phyloP scores from a whole-genome alignment of 2,888 invertebrate species.

The Pseudanteris insignis region DNA sequence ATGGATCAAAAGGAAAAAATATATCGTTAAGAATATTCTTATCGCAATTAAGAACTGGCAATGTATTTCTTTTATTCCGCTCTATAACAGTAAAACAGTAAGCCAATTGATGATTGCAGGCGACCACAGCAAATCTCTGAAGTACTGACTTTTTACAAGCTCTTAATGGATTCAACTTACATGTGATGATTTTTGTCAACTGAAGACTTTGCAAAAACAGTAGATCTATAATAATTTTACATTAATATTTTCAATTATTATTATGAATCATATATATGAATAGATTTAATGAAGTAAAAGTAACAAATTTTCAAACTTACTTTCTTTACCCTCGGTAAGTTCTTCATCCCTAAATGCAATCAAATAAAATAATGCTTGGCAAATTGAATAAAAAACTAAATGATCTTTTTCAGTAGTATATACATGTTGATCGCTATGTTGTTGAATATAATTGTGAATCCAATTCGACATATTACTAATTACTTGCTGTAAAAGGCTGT shows the following conservation, averaged over 20 bases:
- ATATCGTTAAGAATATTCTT: slow-evolving; percentile 70
- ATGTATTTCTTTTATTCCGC: slow-evolving; percentile 75
- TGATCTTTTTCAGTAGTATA: slow-evolving; percentile 77
- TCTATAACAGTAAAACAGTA: slow-evolving; percentile 93
- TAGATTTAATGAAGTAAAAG: no score
- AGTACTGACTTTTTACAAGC: slow-evolving; percentile 82
- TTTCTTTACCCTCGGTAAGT: slow-evolving; percentile 78
- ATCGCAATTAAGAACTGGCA: slow-evolving; percentile 66
- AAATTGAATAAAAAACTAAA: slow-evolving; percentile 88
- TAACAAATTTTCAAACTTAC: slow-evolving; percentile 68
- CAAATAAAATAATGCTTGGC: slow-evolving; percentile 92
- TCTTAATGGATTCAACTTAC: slow-evolving; percentile 86
- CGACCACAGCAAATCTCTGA: slow-evolving; percentile 82
- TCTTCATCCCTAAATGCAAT: slow-evolving; percentile 90
- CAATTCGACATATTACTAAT: slow-evolving; percentile 80
- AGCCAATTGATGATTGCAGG: slow-evolving; percentile 85
- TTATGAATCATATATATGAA: no score
- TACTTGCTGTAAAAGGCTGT: slow-evolving; percentile 70
- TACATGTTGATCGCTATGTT: slow-evolving; percentile 70
- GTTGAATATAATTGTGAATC: slow-evolving; percentile 85
- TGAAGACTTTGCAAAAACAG: slow-evolving; percentile 83
- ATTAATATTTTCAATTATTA: no score
- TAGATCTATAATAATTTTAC: slow-evolving; percentile 75
- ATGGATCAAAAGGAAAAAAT: slow-evolving; percentile 94
- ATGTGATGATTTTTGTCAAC: slow-evolving; percentile 85